Evolutionary conservation across 2,113 vertebrate genomes (phyloP), one percentile per base, ranked within the genome.

Genomic region (rabbit (Oryctolagus cuniculus)): DNA sequence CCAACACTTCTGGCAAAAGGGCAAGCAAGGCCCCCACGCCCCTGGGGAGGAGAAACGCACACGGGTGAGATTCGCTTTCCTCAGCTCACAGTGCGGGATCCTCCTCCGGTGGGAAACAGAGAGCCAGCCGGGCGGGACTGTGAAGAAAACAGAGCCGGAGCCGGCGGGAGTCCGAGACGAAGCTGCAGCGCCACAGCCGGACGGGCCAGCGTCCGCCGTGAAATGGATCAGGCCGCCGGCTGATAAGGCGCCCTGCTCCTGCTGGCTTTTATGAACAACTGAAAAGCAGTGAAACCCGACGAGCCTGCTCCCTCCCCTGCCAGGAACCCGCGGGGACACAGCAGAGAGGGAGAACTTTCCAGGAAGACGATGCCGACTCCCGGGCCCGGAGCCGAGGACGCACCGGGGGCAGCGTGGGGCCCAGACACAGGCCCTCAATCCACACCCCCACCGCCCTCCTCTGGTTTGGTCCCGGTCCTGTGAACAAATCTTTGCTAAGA

Each of bases 211-310:
- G 5, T 36, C 1, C 1, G 0, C 87, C 38, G 69, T 80, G 89
- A 95, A 93, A 91, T 17, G 74, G 88, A 78, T 13, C 58, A 7
- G 0, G 27, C 10, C 0, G 6, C 72, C 2, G 3, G 15, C 92
- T 34, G 96, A 97, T 96, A 95, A 96, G 91, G 70, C 2, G 29
- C 36, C 92, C 91, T 22, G 7, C 34, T 90, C 87, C 93, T 78
- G 19, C 51, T 73, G 53, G 77, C 95, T 78, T 95, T 67, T 97
- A 94, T 97, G 22, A 93, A 85, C 61, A 78, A 55, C 90, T 80
- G 87, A 90, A 95, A 95, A 66, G 92, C 81, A 13, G 27, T 72
- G 97, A 96, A 95, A 97, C 85, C 74, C 64, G 96, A 97, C 10
- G 0, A 90, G 58, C 31, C 16, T 1, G 81, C 78, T 88, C 53